Conservation (phyloP, 2,113 vertebrate genomes). For the Stictonetta naevosa region DNA sequence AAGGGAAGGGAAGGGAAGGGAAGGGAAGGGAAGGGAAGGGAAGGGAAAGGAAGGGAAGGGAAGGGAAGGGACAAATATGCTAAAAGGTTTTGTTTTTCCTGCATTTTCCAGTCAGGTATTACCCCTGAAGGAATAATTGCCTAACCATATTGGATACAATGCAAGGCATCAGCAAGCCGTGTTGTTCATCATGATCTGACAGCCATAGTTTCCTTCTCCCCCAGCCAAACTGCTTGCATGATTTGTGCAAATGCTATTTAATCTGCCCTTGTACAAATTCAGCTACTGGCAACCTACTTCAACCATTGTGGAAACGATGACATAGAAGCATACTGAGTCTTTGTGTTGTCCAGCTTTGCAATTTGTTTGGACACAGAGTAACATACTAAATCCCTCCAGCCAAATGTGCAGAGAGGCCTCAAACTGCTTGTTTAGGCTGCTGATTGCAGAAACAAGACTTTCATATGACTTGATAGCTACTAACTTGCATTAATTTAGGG, state of each 20-base stretch:
- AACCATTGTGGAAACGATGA: neutral
- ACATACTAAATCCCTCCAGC: neutral
- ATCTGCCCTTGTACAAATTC: neutral
- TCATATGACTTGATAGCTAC: neutral
- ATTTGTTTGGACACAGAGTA: neutral
- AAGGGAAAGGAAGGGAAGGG: no score
- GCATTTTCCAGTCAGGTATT: neutral
- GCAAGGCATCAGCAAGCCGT: rapidly evolving
- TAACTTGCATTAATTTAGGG: neutral
- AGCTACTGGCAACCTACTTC: neutral
- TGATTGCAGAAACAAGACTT: neutral
- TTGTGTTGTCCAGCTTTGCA: neutral
- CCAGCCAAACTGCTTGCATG: neutral
- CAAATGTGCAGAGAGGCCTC: neutral
- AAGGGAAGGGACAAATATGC: neutral
- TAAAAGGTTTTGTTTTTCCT: rapidly evolving
- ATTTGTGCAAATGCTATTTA: neutral
- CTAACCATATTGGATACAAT: rapidly evolving
- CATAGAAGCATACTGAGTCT: neutral
- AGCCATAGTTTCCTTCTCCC: neutral
- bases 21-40: no score
- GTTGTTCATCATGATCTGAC: neutral
- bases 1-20: no score
- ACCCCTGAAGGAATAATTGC: neutral
- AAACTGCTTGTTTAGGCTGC: neutral